Conservation (phyloP, 2,113 vertebrate genomes). For the Microtus oregoni region DNA sequence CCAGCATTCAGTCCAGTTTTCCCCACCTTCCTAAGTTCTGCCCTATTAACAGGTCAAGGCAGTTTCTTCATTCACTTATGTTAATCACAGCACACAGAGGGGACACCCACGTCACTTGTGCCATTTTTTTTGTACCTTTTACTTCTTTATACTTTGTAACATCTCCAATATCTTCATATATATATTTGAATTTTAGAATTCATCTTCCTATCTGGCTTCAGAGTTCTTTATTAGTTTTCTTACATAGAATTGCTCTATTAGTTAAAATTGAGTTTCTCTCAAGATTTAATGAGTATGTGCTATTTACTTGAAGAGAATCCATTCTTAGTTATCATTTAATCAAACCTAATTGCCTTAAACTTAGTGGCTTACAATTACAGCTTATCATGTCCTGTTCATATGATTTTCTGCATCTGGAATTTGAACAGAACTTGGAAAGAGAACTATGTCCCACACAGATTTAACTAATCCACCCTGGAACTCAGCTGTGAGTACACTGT, state of each 20-base stretch:
- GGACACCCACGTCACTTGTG: too few species aligned
- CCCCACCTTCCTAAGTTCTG: too few species aligned
- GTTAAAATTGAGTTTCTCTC: not conserved
- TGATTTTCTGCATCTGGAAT: not conserved
- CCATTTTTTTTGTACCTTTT: not conserved
- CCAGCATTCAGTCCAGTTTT: too few species aligned
- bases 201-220: not conserved
- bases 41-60: too few species aligned
- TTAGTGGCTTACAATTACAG: not conserved
- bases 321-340: not conserved
- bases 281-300: not conserved
- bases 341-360: not conserved
- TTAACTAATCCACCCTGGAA: not conserved
- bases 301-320: not conserved
- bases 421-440: accelerated
- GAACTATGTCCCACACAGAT: not conserved
- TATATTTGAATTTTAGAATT: not conserved
- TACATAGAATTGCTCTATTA: not conserved
- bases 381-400: not conserved
- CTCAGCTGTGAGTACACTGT: not conserved
- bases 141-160: not conserved
- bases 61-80: too few species aligned
- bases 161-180: not conserved
- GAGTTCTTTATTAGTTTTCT: not conserved
- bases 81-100: too few species aligned